A percentile compares a stretch with the other conserved stretches of the same genome.
phyloP scores from a whole-genome alignment of 1,140 invertebrate genomes.

The Rhynchophorus ferrugineus region DNA sequence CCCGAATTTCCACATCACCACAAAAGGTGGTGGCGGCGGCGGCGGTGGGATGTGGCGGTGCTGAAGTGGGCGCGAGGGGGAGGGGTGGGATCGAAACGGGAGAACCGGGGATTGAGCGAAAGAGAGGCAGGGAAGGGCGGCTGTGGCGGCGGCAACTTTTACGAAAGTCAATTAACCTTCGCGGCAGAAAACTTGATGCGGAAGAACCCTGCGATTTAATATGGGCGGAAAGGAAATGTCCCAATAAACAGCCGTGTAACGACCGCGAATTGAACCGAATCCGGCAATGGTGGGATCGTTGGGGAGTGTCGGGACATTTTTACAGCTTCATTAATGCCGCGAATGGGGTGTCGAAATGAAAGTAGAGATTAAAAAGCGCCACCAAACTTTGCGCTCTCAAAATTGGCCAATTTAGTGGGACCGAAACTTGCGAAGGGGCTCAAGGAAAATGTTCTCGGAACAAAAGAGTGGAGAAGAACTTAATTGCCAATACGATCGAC shows the following conservation, averaged over 20 bases:
- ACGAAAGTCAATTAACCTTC: conserved; percentile 11
- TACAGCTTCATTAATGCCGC: conserved; percentile 17
- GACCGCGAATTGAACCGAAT: too few relatives aligned
- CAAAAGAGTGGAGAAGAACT: too few relatives aligned
- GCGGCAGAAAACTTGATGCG: conserved; percentile 3
- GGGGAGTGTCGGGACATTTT: conserved; percentile 17
- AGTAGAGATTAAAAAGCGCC: conserved; percentile 14
- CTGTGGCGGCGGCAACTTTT: conserved; percentile 5
- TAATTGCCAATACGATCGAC: too few relatives aligned
- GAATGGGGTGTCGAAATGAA: conserved; percentile 21
- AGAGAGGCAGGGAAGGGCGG: conserved; percentile 2
- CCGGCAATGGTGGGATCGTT: conserved; percentile 16
- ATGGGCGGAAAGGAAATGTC: background rate
- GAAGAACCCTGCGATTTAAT: conserved; percentile 6
- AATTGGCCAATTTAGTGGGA: background rate
- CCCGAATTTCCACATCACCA: too few relatives aligned
- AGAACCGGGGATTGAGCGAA: too few relatives aligned
- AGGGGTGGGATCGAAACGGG: too few relatives aligned
- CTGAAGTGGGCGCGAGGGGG: too few relatives aligned
- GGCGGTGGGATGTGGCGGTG: too few relatives aligned
- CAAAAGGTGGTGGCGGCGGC: too few relatives aligned
- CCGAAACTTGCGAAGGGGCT: too few relatives aligned
- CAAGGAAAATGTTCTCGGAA: too few relatives aligned
- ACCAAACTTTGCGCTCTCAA: conserved; percentile 1
- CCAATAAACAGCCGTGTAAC: conserved; percentile 15